phyloP scores from a whole-genome alignment of 2,113 vertebrate genomes.

The Parotia lawesii region DNA sequence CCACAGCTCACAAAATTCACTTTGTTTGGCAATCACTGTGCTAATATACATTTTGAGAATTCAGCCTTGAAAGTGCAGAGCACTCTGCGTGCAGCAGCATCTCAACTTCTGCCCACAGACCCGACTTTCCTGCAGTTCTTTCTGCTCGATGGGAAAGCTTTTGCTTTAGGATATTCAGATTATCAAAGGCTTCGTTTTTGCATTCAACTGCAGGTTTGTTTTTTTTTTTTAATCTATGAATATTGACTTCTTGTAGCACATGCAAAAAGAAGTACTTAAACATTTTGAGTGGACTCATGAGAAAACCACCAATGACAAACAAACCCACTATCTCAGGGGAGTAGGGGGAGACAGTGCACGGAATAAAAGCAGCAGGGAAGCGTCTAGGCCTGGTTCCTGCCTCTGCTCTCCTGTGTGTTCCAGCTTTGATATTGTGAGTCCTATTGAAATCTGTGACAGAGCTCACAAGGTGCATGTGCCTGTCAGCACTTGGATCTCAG shows the following conservation, averaged over 20 bases:
- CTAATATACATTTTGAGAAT: conserved; percentile 23
- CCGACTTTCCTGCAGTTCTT: background rate
- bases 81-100: background rate
- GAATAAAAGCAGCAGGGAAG: conserved; percentile 44
- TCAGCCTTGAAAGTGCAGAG: background rate
- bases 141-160: background rate
- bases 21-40: background rate
- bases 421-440: background rate
- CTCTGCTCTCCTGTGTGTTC: background rate
- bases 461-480: background rate
- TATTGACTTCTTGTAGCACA: background rate
- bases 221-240: background rate
- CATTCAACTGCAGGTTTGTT: background rate
- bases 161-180: background rate
- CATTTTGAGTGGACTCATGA: background rate
- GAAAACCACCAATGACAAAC: background rate
- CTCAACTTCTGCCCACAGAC: background rate
- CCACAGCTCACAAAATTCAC: background rate
- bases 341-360: background rate
- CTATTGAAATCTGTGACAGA: background rate
- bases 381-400: background rate
- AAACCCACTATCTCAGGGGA: background rate
- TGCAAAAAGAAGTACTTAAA: background rate
- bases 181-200: background rate
- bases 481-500: background rate